phyloP scores from a whole-genome alignment of 2,797 vertebrate genomes.

The Todus mexicanus region DNA sequence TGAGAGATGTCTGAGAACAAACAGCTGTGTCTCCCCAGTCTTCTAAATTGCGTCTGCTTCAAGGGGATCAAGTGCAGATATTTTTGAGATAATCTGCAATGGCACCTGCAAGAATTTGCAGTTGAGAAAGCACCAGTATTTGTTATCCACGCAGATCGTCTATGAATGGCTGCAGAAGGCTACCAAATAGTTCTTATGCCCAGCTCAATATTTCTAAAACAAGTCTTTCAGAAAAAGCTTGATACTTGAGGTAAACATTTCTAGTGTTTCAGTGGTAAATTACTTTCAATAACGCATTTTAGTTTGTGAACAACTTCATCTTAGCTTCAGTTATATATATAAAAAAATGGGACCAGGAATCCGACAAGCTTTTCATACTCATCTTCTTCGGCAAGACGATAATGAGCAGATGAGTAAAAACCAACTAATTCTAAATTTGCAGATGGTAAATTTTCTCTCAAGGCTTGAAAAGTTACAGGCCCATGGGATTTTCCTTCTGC shows the following conservation, averaged over 20 bases:
- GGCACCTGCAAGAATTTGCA: not conserved
- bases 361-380: not conserved
- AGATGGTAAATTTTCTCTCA: conserved; percentile 30
- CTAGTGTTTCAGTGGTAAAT: not conserved
- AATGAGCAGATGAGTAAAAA: conserved; percentile 9
- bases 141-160: not conserved
- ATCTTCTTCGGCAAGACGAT: not conserved
- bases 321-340: not conserved
- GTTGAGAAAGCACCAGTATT: not conserved
- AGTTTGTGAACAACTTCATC: not conserved
- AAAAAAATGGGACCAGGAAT: not conserved
- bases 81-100: not conserved
- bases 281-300: not conserved
- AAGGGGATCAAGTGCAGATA: not conserved
- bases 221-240: not conserved
- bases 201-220: not conserved
- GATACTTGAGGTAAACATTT: not conserved
- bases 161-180: not conserved
- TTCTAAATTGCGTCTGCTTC: not conserved
- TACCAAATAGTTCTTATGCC: not conserved
- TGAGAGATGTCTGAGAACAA: not conserved
- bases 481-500: conserved; percentile 38
- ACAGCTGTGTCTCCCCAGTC: not conserved
- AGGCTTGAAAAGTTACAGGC: conserved; percentile 17
- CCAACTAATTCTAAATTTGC: conserved; percentile 32